Base-by-base conservation (phyloP, 2,113 vertebrate genomes). In the Centropus unirufus region DNA sequence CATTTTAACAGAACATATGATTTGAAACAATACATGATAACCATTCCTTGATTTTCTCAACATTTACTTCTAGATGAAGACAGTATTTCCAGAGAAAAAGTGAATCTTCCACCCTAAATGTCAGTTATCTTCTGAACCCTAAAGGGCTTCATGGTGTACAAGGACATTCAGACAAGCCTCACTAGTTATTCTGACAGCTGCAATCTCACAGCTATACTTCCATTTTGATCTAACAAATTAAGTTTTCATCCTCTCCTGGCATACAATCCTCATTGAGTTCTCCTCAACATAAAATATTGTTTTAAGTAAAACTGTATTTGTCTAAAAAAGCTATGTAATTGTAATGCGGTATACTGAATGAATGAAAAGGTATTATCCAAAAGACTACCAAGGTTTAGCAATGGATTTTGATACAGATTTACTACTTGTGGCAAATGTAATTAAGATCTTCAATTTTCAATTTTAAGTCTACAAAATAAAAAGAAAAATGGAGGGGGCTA, bases 301-400 rank as follows among this genome's bases (percentile, higher is more conserved):
- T 91, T 68, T 59, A 91, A 92, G 39, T 7, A 89, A 92, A 95
- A 89, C 75, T 94, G 78, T 70, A 5, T 89, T 91, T 17, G 8
- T 67, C 17, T 75, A 92, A 91, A 83, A 83, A 93, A 83, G 8
- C 27, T 39, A 67, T 84, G 83, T 81, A 78, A 91, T 95, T 89
- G 47, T 59, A 39, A 12, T 32, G 15, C 12, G 55, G 94, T 81
- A 67, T 74, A 67, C 6, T 32, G 20, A 4, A 87, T 89, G 36
- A 81, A 94, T 67, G 34, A 63, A 95, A 92, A 89, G 24, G 29
- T 27, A 54, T 77, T 77, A 74, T 55, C n/a, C 57, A 80, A 92
- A 95, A 89, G 44, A 12, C 3, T 84, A 77, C 46, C 14, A 49
- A 81, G 73, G 19, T 67, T 95, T 74, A 70, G 32, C 26, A 55